Base-by-base conservation (phyloP, 2,797 vertebrate genomes). In the Cheirogaleus major region DNA sequence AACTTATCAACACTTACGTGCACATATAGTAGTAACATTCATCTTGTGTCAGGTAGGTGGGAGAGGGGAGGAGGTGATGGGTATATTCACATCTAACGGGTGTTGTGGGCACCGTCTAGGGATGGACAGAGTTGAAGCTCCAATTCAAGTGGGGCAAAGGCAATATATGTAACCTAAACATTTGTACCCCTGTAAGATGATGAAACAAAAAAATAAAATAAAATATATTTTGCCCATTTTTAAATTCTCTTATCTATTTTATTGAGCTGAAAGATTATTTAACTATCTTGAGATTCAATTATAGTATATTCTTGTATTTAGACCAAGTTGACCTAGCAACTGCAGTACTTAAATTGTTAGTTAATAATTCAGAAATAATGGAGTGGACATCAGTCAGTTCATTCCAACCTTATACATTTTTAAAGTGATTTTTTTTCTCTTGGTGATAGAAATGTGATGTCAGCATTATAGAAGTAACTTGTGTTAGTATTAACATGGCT, bases 361-460 rank as follows among this genome's bases (percentile, higher is more conserved):
- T 0, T 79, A 45, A 76, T 50, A 88, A 93, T 18, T 94, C 75
- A 75, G 41, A 96, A 97, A 81, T 59, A 89, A 38, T 79, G 12
- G 35, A n/a, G 0, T 70, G 10, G 15, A 10, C 5, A 79, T 81
- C 17, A 85, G 22, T 79, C 41, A 75, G 3, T 69, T 86, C 10
- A 86, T 82, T 48, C 10, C 27, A 82, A 52, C 59, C 3, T 12
- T 50, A 55, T 1, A n/a, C 0, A 43, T 87, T 86, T 95, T 91
- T 32, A 69, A 76, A 83, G n/a, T 50, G 3, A 88, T 20, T 5
- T 55, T 88, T 63, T 50, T 35, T 2, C 30, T 8, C 9, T 9
- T 10, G 23, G 27, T 9, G 2, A 61, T 55, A 76, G 14, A 43
- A 45, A 80, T 88, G 35, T n/a, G 0, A 25, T 15, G 4, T 69